Evolutionary conservation across 1,140 invertebrate genomes (phyloP).

Genomic region (Drosophila pseudoananassae): DNA sequence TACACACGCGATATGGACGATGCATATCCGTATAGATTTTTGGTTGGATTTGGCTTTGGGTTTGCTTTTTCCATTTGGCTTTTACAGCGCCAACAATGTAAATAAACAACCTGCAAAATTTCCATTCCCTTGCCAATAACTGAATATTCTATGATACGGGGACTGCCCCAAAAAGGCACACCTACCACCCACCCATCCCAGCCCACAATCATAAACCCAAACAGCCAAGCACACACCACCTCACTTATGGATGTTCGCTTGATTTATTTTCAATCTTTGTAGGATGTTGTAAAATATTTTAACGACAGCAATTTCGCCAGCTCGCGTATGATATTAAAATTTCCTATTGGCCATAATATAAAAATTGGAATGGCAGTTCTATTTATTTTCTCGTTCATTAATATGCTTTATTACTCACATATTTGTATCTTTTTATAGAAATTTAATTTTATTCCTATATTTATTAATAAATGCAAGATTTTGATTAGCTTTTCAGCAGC

Average conservation of each 20-base stretch:
- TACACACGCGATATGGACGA: slow-evolving; percentile 29
- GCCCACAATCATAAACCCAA: slow-evolving; percentile 18
- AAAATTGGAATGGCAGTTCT: slow-evolving; percentile 33
- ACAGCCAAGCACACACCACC: neutral
- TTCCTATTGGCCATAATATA: slow-evolving; percentile 31
- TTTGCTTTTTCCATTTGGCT: slow-evolving; percentile 29
- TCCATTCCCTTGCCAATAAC: slow-evolving; percentile 49
- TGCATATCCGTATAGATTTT: neutral
- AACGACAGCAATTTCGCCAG: slow-evolving; percentile 40
- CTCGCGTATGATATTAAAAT: slow-evolving; percentile 42
- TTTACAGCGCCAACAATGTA: slow-evolving; percentile 51
- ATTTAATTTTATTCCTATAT: slow-evolving; percentile 28
- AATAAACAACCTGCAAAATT: slow-evolving; percentile 53
- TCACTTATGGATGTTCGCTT: slow-evolving; percentile 19
- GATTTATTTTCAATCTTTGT: slow-evolving; percentile 57
- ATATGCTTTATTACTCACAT: slow-evolving; percentile 6
- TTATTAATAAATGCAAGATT: slow-evolving; percentile 26
- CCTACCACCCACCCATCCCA: slow-evolving; percentile 11
- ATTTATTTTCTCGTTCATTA: slow-evolving; percentile 34
- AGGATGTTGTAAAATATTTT: slow-evolving; percentile 53
- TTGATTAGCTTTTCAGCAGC: neutral
- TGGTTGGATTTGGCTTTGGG: slow-evolving; percentile 1
- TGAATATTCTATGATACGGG: slow-evolving; percentile 27
- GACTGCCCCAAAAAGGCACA: slow-evolving; percentile 31
- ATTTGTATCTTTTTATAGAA: slow-evolving; percentile 16